Evolutionary conservation across 2,888 invertebrate genomes (phyloP).

Genomic region (Alviniconcha strummeri): DNA sequence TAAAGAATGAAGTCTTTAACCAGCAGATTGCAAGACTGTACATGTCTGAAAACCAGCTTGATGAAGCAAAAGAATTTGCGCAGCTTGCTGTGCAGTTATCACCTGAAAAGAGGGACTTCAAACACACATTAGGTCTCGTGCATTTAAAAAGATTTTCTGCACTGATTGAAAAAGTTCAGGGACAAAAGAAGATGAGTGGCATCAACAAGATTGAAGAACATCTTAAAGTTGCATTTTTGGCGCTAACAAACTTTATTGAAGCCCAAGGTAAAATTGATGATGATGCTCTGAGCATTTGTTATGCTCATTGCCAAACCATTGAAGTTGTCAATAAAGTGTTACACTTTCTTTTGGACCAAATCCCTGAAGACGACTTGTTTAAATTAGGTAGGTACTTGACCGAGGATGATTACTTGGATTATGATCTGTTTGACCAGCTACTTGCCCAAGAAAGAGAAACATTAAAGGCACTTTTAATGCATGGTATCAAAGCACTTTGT

Average conservation of each 20-base stretch:
- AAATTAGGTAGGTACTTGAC: slow-evolving; percentile 6
- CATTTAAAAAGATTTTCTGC: not conserved
- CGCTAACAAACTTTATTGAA: slow-evolving; percentile 14
- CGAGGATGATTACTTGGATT: not conserved
- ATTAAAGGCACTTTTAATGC: not conserved
- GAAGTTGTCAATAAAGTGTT: slow-evolving; percentile 12
- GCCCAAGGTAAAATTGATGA: not conserved
- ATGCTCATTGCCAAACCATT: not conserved
- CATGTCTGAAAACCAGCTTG: not conserved
- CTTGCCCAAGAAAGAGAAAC: not conserved
- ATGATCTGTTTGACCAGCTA: not conserved
- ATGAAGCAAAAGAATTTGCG: not conserved
- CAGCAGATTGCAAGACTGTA: slow-evolving; percentile 20
- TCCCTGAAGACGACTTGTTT: not conserved
- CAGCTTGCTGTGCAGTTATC: not conserved
- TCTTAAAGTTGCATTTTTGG: not conserved
- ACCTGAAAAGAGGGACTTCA: slow-evolving; percentile 16
- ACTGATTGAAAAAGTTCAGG: too few species aligned
- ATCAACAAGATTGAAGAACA: not conserved
- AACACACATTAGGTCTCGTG: slow-evolving; percentile 20
- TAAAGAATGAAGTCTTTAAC: slow-evolving; percentile 11
- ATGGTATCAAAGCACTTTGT: slow-evolving; percentile 8
- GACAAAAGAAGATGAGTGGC: not conserved
- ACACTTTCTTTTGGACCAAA: not conserved
- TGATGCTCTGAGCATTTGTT: slow-evolving; percentile 15